Conservation (phyloP, 2,797 vertebrate species). For the Pseudochirops corinnae region DNA sequence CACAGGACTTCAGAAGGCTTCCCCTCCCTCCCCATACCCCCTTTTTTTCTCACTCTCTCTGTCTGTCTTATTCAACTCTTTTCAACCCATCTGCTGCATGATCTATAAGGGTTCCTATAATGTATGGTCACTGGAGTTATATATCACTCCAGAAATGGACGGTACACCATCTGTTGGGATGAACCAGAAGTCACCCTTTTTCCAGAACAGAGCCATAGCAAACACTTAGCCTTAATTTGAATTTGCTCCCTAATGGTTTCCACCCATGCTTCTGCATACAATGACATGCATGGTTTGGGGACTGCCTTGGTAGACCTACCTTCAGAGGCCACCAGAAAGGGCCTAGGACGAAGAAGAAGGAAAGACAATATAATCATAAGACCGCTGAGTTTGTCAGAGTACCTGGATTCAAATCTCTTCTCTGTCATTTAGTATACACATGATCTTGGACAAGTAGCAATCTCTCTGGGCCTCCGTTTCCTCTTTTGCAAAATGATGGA, state of each 20-base stretch:
- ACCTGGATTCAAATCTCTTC: neutral
- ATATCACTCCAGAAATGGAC: constrained; percentile 76
- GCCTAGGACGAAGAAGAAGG: neutral
- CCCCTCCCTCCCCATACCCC: fast-evolving
- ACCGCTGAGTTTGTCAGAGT: neutral
- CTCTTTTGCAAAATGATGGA: neutral
- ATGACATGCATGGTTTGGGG: neutral
- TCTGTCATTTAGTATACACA: neutral
- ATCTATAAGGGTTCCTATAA: constrained; percentile 34
- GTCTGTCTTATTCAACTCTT: constrained; percentile 28
- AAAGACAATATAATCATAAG: neutral
- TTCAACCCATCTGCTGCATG: constrained; percentile 30
- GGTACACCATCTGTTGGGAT: constrained; percentile 72
- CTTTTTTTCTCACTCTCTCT: neutral
- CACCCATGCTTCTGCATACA: neutral
- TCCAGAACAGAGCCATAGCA: constrained; percentile 6
- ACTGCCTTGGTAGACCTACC: neutral
- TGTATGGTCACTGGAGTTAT: constrained; percentile 52
- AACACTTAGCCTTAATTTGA: constrained; percentile 16
- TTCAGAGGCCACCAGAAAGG: neutral
- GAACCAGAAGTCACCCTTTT: constrained; percentile 73
- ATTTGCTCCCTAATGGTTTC: neutral
- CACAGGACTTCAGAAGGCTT: constrained; percentile 21
- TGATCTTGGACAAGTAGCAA: neutral
- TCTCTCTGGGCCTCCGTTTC: neutral